A percentile compares a stretch with the other conserved stretches of the same genome.
phyloP scores from a whole-genome alignment of 2,113 vertebrate species.

The Callaeas wilsoni region DNA sequence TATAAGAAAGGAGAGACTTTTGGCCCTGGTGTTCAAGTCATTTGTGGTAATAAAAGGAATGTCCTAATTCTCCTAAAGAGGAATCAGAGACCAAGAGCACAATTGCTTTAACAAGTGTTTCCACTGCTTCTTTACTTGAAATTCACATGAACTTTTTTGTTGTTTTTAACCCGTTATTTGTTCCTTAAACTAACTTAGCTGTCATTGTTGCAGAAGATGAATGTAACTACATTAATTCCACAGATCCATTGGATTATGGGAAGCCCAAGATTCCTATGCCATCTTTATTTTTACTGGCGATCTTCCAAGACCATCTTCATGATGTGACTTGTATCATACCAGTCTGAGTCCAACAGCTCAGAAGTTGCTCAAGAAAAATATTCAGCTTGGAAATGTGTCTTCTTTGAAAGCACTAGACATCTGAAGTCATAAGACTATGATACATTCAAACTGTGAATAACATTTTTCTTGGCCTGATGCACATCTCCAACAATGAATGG shows the following conservation, averaged over 20 bases:
- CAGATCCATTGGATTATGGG: not conserved
- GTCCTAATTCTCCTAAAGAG: constrained; percentile 48
- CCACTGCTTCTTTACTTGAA: constrained; percentile 33
- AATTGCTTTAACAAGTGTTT: constrained; percentile 57
- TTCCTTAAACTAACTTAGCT: not conserved
- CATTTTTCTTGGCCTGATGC: constrained; percentile 60
- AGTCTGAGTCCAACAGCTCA: constrained; percentile 27
- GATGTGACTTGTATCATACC: not conserved
- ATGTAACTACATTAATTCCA: not conserved
- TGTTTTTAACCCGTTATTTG: not conserved
- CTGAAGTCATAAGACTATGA: constrained; percentile 54
- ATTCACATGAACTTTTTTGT: not conserved
- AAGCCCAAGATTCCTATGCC: not conserved
- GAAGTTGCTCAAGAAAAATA: constrained; percentile 33
- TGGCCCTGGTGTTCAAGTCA: constrained; percentile 10
- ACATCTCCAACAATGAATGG: not conserved
- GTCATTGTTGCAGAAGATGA: not conserved
- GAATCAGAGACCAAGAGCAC: not conserved
- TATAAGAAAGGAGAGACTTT: constrained; percentile 42
- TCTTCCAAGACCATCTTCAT: constrained; percentile 51
- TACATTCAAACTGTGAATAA: constrained; percentile 36
- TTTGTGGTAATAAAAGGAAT: constrained; percentile 61
- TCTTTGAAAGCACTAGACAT: constrained; percentile 14
- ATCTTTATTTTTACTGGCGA: constrained; percentile 33
- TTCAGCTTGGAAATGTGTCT: not conserved